Base-by-base conservation (phyloP, 1,140 invertebrate genomes). In the Portunus trituberculatus region DNA sequence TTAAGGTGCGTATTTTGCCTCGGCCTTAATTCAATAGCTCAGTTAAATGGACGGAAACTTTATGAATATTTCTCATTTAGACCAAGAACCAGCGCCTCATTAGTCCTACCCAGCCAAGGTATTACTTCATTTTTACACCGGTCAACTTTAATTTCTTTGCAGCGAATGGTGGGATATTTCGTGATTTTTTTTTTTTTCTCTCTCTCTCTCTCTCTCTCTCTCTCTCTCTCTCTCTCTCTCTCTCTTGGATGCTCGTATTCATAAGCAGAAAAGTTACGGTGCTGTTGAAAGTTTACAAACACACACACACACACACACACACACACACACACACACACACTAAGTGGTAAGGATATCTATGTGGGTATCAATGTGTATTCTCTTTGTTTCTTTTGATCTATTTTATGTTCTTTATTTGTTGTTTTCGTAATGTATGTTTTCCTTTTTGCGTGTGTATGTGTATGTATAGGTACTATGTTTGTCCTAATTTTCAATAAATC, bases 61-160 rank as follows among this genome's bases (percentile, higher is more conserved):
- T 83, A 86, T 16, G 31, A 84, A 93, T 86, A 93, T 93, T 93
- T 93, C 92, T 93, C 92, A 93, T 93, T 93, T 93, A 84, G 92
- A 12, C 31, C 29, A 93, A 93, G 92, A 93, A 46, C 92, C 82
- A 14, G 52, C 39, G 28, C 76, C 92, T 93, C 92, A 93, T 93
- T 93, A 93, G 92, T 93, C 39, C 45, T 93, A 48, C 45, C 83
- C n/a, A 29, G 83, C 12, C 16, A 84, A 84, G 67, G 67, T 86
- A 93, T 87, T 82, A 82, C 31, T 29, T 4, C 8, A 25, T 84
- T 86, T 93, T 93, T 48, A 32, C 39, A 4, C 8, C 31, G n/a
- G 16, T 84, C 10, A 82, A 48, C 76, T 93, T 86, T 93, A 59
- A 84, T 52, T 48, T 84, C 28, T 93, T 88, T 88, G 67, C 16